A percentile compares a stretch with the other conserved stretches of the same genome.
These are phyloP conservation scores for Patella depressa DNA, from an alignment of 2,888 invertebrate species.

Conservation along the genomic window DNA sequence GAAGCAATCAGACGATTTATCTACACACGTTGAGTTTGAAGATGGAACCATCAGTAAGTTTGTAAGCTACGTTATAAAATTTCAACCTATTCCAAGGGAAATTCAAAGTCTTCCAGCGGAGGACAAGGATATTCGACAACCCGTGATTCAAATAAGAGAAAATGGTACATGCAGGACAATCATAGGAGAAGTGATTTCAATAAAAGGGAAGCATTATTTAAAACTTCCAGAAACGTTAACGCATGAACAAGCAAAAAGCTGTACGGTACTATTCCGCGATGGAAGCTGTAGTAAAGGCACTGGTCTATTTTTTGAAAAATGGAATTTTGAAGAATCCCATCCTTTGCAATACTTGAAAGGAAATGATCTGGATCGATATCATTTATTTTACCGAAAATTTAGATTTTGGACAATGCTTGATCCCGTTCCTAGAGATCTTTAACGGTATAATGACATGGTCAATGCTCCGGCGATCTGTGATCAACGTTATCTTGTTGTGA, in stretches of 20 bases:
- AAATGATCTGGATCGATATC: too few species aligned
- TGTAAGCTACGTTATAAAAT: not conserved
- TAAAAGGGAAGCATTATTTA: not conserved
- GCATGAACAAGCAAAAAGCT: not conserved
- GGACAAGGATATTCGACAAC: not conserved
- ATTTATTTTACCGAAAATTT: too few species aligned
- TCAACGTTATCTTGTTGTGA: not conserved
- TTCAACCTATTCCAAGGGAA: not conserved
- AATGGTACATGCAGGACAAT: not conserved
- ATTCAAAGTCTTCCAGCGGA: not conserved
- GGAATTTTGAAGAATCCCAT: not conserved
- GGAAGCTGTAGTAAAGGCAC: not conserved
- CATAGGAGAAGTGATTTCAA: not conserved
- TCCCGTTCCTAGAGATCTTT: not conserved
- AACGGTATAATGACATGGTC: not conserved
- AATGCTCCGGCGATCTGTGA: not conserved
- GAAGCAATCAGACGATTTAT: too few species aligned
- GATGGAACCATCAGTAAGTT: not conserved
- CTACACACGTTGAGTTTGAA: not conserved
- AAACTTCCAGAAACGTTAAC: not conserved
- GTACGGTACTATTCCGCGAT: not conserved
- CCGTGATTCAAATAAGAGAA: not conserved
- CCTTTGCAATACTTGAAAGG: too few species aligned
- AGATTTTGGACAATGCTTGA: not conserved
- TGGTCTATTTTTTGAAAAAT: not conserved